These are phyloP conservation scores for Nannospalax galili DNA, from an alignment of 2,113 vertebrate genomes.

Conservation along the genomic window DNA sequence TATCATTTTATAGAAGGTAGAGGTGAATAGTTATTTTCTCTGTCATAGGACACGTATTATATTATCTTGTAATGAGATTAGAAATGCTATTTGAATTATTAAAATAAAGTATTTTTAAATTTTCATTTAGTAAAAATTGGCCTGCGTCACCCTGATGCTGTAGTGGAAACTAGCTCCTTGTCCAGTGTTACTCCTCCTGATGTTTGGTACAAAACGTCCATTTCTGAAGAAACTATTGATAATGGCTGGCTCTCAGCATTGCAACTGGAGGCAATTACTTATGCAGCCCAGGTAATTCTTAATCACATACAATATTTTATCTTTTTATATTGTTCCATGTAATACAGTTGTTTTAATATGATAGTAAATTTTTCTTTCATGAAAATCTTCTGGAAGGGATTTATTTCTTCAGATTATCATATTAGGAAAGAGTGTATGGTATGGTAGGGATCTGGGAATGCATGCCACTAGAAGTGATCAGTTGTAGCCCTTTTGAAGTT, in stretches of 20 bases:
- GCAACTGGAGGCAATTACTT: constrained; percentile 98
- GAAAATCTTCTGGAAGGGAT: background rate
- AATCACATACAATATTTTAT: too few relatives aligned
- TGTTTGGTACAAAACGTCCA: constrained; percentile 97
- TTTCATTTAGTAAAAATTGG: constrained; percentile 93
- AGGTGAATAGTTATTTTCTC: background rate
- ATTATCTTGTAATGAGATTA: background rate
- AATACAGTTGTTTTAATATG: background rate
- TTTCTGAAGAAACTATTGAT: constrained; percentile 97
- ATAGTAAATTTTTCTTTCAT: background rate
- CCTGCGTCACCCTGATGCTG: constrained; percentile 96
- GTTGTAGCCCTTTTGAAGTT: background rate
- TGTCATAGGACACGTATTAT: background rate
- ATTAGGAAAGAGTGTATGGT: background rate
- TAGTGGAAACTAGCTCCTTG: constrained; percentile 98
- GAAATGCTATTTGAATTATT: constrained; percentile 39
- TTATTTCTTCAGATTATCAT: background rate
- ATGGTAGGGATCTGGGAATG: background rate
- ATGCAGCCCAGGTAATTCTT: constrained; percentile 90
- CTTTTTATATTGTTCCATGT: background rate
- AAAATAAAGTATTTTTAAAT: background rate
- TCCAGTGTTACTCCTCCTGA: constrained; percentile 97
- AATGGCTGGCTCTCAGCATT: constrained; percentile 96
- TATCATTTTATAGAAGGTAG: background rate
- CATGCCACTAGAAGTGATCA: background rate